These are phyloP conservation scores for Drosophila teissieri DNA, from an alignment of 1,140 invertebrate species.

Conservation along the genomic window DNA sequence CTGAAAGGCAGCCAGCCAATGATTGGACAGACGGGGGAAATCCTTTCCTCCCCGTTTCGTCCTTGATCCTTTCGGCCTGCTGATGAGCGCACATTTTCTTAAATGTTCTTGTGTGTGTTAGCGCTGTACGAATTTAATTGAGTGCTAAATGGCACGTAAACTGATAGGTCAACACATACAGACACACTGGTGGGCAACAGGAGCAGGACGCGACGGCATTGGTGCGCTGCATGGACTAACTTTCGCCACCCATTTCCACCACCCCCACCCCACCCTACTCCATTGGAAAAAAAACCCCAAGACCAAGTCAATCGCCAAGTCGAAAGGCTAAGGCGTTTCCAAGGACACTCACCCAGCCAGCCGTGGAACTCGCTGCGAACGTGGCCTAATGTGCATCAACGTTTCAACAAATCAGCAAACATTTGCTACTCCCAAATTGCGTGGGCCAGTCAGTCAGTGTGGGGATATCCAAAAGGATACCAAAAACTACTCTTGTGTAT, in stretches of 20 bases:
- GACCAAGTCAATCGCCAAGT: conserved; percentile 16
- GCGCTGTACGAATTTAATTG: conserved; percentile 78
- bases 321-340: conserved; percentile 56
- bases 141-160: conserved; percentile 84
- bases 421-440: conserved; percentile 51
- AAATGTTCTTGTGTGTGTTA: conserved; percentile 66
- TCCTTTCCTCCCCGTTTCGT: conserved; percentile 18
- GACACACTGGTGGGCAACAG: conserved; percentile 16
- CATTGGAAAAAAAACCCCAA: neutral
- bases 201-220: conserved; percentile 23
- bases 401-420: conserved; percentile 47
- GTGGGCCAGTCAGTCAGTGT: conserved; percentile 23
- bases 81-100: conserved; percentile 78
- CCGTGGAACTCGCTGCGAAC: conserved; percentile 17
- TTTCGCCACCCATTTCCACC: conserved; percentile 41
- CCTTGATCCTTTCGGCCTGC: conserved; percentile 27
- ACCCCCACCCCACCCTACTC: neutral
- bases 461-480: neutral
- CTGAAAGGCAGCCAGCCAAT: conserved; percentile 37
- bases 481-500: conserved; percentile 49
- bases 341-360: conserved; percentile 49
- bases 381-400: conserved; percentile 64
- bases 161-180: conserved; percentile 77
- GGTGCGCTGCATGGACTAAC: conserved; percentile 51
- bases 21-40: conserved; percentile 37